Conservation (phyloP, 1,140 invertebrate species). For the Ostrea denselamellosa region DNA sequence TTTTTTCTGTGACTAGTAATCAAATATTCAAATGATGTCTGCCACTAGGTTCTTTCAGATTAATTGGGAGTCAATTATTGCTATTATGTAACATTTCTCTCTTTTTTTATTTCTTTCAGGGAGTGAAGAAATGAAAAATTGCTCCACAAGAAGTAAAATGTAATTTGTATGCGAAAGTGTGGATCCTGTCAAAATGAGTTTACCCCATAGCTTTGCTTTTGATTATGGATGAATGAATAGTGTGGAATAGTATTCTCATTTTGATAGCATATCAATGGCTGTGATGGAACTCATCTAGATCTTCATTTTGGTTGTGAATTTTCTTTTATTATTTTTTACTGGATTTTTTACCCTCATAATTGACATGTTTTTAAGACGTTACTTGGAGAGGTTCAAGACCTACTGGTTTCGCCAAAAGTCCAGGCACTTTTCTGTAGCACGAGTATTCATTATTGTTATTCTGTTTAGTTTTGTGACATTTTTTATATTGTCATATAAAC, state of each 20-base stretch:
- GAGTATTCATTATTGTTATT: conserved; percentile 50
- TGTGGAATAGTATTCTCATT: background rate
- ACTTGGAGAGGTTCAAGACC: conserved; percentile 49
- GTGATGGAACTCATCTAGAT: conserved; percentile 13
- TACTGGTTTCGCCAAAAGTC: conserved; percentile 30
- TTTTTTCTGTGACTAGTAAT: background rate
- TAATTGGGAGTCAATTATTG: conserved; percentile 22
- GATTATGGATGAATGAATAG: conserved; percentile 37
- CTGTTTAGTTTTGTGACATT: conserved; percentile 52
- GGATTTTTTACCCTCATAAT: background rate
- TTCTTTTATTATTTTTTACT: conserved; percentile 32
- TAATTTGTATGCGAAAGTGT: background rate
- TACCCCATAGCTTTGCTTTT: conserved; percentile 12
- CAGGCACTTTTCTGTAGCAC: conserved; percentile 49
- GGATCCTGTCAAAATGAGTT: conserved; percentile 25
- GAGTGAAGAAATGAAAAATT: background rate
- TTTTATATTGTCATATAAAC: conserved; percentile 56
- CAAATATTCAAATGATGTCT: background rate
- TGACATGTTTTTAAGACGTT: conserved; percentile 46
- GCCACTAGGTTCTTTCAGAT: background rate
- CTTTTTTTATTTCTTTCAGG: background rate
- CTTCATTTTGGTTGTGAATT: conserved; percentile 34
- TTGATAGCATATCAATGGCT: conserved; percentile 9
- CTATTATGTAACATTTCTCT: conserved; percentile 7
- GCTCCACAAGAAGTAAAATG: background rate